Conservation (phyloP, 2,888 invertebrate genomes). For the Meteorus colon region DNA sequence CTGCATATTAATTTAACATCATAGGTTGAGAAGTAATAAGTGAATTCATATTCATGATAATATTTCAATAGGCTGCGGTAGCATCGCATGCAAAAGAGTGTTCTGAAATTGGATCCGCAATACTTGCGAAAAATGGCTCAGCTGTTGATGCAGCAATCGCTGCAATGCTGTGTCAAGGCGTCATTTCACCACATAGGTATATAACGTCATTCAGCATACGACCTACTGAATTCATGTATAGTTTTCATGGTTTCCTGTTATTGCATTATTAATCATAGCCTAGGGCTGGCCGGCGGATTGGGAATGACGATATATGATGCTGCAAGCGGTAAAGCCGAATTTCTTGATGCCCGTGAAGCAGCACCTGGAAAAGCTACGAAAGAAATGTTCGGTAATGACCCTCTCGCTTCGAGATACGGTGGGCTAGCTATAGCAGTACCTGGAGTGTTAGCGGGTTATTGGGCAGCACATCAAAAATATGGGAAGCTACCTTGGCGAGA, state of each 20-base stretch:
- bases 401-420: conserved; percentile 70
- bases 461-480: conserved; percentile 82
- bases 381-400: conserved; percentile 80
- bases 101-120: conserved; percentile 81
- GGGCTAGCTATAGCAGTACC: conserved; percentile 89
- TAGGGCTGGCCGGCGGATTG: conserved; percentile 94
- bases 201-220: not conserved
- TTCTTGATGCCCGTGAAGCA: conserved; percentile 85
- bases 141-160: conserved; percentile 93
- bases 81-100: conserved; percentile 85
- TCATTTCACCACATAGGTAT: conserved; percentile 85
- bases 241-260: not conserved
- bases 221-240: not conserved
- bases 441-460: conserved; percentile 90
- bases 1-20: no score
- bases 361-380: conserved; percentile 81
- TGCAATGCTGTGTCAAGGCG: conserved; percentile 88
- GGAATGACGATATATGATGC: conserved; percentile 87
- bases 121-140: conserved; percentile 82
- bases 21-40: no score
- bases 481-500: conserved; percentile 86
- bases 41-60: not conserved
- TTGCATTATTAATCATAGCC: conserved; percentile 73
- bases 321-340: conserved; percentile 75
- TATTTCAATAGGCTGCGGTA: conserved; percentile 76